These are phyloP conservation scores for Deroplatys truncata DNA, from an alignment of 2,888 invertebrate species.

Conservation along the genomic window DNA sequence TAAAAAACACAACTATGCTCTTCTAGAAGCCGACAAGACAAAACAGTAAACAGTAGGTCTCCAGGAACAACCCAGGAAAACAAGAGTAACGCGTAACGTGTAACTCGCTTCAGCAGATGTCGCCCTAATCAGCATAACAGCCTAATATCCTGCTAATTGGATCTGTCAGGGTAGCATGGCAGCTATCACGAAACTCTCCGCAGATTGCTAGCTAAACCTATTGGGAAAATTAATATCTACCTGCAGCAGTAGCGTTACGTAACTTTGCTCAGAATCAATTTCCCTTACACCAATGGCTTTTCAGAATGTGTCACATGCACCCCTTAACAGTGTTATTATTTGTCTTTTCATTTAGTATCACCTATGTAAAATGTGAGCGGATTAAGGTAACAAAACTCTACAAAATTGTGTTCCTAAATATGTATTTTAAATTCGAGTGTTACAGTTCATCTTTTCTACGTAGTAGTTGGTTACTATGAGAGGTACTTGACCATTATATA, in stretches of 20 bases:
- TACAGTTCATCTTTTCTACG: no score
- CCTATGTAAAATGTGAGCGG: no score
- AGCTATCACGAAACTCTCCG: neutral
- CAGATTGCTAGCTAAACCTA: neutral
- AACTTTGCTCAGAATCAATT: neutral
- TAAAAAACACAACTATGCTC: no score
- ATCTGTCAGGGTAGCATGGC: neutral
- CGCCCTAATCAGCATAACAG: neutral
- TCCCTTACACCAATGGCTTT: neutral
- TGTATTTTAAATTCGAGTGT: no score
- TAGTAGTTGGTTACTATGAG: no score
- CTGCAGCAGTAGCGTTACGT: neutral
- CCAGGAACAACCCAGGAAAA: neutral
- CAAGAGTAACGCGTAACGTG: neutral
- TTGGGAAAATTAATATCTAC: neutral
- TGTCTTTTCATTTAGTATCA: no score
- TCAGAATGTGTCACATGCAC: neutral
- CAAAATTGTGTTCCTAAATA: no score
- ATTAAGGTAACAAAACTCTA: no score
- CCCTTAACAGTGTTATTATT: no score
- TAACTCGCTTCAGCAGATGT: neutral
- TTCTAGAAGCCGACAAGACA: no score
- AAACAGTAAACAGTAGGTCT: neutral
- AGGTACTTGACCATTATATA: no score
- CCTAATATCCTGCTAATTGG: neutral